Percentiles rank a stretch among this genome's conserved stretches.
phyloP scores from a whole-genome alignment of 2,113 vertebrate genomes.

The Rattus rattus region DNA sequence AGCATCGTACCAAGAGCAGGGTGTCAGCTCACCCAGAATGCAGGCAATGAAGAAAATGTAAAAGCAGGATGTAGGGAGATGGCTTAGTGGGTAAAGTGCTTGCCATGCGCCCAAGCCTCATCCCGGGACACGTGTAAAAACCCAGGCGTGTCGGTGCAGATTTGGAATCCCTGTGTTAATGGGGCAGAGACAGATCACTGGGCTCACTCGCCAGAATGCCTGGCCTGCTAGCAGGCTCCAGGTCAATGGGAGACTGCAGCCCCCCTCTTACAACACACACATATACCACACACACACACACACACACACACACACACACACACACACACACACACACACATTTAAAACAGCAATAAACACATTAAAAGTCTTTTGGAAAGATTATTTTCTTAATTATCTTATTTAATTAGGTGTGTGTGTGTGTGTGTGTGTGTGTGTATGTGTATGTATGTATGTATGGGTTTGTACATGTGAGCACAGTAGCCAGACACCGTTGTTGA shows the following conservation, averaged over 20 bases:
- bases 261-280: neutral
- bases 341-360: neutral
- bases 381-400: neutral
- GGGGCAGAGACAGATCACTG: neutral
- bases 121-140: neutral
- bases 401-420: neutral
- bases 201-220: neutral
- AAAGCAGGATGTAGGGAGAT: neutral
- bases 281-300: too few relatives aligned
- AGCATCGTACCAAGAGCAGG: accelerated
- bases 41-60: neutral
- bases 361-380: neutral
- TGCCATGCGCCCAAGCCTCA: neutral
- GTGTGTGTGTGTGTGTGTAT: neutral
- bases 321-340: neutral
- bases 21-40: neutral
- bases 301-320: neutral
- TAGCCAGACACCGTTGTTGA: neutral
- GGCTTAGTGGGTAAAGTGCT: neutral
- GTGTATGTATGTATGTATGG: too few relatives aligned
- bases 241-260: neutral
- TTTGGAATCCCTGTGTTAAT: neutral
- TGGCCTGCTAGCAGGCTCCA: too few relatives aligned
- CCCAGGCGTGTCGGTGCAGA: neutral
- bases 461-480: neutral